A percentile compares a stretch with the other conserved stretches of the same genome.
phyloP scores from a whole-genome alignment of 2,888 invertebrate genomes.

The Heliothis peltigera region DNA sequence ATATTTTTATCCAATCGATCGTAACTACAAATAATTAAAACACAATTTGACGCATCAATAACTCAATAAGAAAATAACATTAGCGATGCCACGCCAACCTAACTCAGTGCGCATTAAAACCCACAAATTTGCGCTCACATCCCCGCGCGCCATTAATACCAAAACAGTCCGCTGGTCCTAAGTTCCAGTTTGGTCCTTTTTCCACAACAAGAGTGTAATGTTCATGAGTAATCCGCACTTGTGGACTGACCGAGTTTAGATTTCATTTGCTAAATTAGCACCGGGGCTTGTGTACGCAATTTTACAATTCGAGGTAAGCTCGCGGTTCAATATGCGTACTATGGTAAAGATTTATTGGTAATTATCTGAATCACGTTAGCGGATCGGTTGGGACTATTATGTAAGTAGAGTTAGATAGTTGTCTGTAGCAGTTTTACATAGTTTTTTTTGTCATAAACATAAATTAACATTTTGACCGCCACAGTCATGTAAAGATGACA shows the following conservation, averaged over 20 bases:
- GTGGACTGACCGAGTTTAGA: conserved; percentile 62
- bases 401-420: too few species aligned
- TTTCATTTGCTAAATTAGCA: conserved; percentile 63
- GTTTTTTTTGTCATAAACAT: too few species aligned
- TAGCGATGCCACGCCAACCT: neutral
- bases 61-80: conserved; percentile 1
- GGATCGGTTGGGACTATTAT: neutral
- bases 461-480: too few species aligned
- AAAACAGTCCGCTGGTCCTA: conserved; percentile 55
- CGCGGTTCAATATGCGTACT: neutral
- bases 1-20: too few species aligned
- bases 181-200: conserved; percentile 49
- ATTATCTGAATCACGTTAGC: conserved; percentile 1
- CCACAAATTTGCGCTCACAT: conserved; percentile 37
- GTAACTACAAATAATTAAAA: too few species aligned
- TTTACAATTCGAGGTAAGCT: conserved; percentile 41
- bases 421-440: too few species aligned
- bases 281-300: conserved; percentile 28
- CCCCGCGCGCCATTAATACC: conserved; percentile 51
- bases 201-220: conserved; percentile 52
- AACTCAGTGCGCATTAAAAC: conserved; percentile 32
- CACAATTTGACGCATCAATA: neutral
- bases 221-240: conserved; percentile 57
- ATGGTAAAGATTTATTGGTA: conserved; percentile 18
- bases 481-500: too few species aligned